Evolutionary conservation across 2,888 invertebrate species (phyloP), one percentile per base, ranked within the genome.

Genomic region (Deilephila porcellus): DNA sequence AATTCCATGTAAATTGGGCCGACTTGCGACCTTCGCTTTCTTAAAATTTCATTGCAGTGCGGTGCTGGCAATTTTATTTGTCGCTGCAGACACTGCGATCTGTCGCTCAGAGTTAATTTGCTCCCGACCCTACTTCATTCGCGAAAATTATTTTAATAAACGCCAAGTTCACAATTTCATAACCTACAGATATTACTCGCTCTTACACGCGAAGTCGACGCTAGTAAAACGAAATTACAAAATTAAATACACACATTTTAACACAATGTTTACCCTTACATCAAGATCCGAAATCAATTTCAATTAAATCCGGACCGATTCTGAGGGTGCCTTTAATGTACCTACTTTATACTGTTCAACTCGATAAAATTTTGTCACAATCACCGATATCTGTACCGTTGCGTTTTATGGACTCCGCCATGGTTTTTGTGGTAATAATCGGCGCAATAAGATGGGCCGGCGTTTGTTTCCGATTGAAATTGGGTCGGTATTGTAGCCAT

Each of bases 1-100:
- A 91, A 91, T 91, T 91, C 91, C 89, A 93, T 92, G 91, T 90
- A 92, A 93, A 93, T 93, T 91, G 87, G 84, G 81, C 83, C 84
- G 90, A 89, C 81, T 80, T 86, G 83, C 81, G 82, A 82, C 85
- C 87, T 82, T 86, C 85, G 87, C 86, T 89, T 89, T 86, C 88
- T 88, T 87, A 83, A 88, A 89, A 88, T 86, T 88, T 86, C 81
- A 80, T 82, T 87, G 82, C 82, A 83, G 81, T 81, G 75, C 79
- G 76, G 72, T 77, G 82, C 78, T 82, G 75, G 81, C 81, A 81
- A 80, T 84, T 86, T 86, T 86, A 88, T 87, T 45, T 86, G 86
- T 87, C 84, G 83, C 78, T 84, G 83, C 83, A 84, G 81, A 83
- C 82, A 79, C 80, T 79, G 81, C 79, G 77, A 82, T 85, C 80